These are phyloP conservation scores for Cheilosia vernalis DNA, from an alignment of 2,888 invertebrate species.

Conservation along the genomic window DNA sequence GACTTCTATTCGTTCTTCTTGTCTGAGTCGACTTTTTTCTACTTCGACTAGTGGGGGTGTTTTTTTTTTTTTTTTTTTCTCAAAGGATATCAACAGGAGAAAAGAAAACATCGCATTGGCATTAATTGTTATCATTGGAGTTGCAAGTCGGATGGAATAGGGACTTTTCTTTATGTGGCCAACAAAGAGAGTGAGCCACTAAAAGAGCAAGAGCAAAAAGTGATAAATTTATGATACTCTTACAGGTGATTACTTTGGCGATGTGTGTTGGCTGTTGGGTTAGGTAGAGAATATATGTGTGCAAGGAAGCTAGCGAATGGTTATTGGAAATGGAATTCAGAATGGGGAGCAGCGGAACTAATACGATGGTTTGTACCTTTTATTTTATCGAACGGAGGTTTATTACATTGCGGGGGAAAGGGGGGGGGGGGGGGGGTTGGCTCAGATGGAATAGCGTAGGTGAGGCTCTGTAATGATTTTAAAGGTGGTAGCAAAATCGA, in stretches of 20 bases:
- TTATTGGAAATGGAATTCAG: constrained; percentile 62
- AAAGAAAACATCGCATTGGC: constrained; percentile 65
- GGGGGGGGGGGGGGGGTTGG: too few species aligned
- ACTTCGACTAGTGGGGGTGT: background rate
- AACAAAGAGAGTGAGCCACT: constrained; percentile 6
- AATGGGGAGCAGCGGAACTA: constrained; percentile 32
- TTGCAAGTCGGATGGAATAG: constrained; percentile 31
- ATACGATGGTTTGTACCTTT: constrained; percentile 24
- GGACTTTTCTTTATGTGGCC: constrained; percentile 2
- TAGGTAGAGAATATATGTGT: constrained; percentile 15
- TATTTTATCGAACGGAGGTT: background rate
- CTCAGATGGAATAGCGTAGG: constrained; percentile 20
- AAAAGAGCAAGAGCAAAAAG: constrained; percentile 36
- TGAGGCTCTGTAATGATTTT: constrained; percentile 41
- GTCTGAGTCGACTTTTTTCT: constrained; percentile 26
- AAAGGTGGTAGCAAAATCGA: constrained; percentile 52
- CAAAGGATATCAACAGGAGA: constrained; percentile 64
- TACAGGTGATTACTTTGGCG: constrained; percentile 71
- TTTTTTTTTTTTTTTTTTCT: background rate
- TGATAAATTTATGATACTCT: constrained; percentile 67
- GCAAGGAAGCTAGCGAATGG: constrained; percentile 35
- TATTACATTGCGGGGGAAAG: background rate
- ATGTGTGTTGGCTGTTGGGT: constrained; percentile 32
- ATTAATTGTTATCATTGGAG: constrained; percentile 49
- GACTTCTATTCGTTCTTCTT: constrained; percentile 24